A percentile compares a stretch with the other conserved stretches of the same genome.
Evolutionary conservation across 2,113 vertebrate species (phyloP).

Genomic region (Naja naja): DNA sequence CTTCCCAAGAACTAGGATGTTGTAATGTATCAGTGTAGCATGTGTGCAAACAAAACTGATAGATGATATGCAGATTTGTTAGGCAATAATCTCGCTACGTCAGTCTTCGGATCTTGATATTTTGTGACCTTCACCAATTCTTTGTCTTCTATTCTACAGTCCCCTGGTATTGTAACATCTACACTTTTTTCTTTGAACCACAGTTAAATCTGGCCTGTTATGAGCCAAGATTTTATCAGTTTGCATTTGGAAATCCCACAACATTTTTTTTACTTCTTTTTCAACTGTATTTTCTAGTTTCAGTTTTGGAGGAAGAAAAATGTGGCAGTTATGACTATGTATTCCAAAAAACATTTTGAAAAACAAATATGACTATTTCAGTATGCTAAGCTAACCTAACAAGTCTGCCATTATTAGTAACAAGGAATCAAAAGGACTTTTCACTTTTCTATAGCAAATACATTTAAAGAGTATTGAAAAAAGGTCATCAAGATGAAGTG

Average conservation of each 20-base stretch:
- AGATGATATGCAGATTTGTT: no score
- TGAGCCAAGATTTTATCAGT: no score
- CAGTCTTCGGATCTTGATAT: no score
- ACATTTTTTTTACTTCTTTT: neutral
- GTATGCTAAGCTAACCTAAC: conserved; percentile 17
- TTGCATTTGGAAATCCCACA: neutral
- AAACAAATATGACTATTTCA: neutral
- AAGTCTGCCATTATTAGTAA: neutral
- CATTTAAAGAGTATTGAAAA: conserved; percentile 9
- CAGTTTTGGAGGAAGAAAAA: neutral
- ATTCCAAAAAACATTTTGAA: neutral
- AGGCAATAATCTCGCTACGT: no score
- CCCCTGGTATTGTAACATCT: no score
- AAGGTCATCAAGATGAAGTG: neutral
- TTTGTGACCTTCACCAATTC: no score
- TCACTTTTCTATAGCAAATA: conserved; percentile 17
- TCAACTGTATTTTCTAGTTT: conserved; percentile 10
- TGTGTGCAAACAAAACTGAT: no score
- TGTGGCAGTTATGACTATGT: neutral
- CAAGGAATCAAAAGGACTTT: conserved; percentile 14
- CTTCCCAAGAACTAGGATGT: no score
- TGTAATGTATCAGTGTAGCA: no score
- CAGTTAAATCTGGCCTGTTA: no score
- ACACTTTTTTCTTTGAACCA: no score
- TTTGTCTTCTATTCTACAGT: no score